Conservation (phyloP, 1,140 invertebrate genomes). For the Leptopilina clavipes region DNA sequence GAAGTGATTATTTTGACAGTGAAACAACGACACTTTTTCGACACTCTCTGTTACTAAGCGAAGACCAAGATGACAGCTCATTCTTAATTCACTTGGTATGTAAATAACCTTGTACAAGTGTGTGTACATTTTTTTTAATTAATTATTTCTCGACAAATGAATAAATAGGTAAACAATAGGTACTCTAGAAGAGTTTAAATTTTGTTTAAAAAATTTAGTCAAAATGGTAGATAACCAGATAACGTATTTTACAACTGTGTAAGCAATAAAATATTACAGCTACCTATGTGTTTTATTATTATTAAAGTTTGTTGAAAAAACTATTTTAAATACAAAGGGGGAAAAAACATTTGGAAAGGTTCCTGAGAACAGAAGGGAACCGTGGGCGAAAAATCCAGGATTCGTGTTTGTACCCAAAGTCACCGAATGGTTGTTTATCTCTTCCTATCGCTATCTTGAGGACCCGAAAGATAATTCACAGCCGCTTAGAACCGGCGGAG, state of each 20-base stretch:
- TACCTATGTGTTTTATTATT: no score
- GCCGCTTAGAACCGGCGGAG: conserved; percentile 57
- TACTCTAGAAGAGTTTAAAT: no score
- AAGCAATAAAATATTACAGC: no score
- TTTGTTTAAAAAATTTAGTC: no score
- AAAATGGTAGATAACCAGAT: no score
- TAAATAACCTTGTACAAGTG: conserved; percentile 30
- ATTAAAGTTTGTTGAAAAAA: neutral
- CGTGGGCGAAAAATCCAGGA: conserved; percentile 43
- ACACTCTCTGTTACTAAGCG: neutral
- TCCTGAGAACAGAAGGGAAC: conserved; percentile 38
- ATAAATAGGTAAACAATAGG: no score
- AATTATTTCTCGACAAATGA: conserved; percentile 60
- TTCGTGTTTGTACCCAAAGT: conserved; percentile 49
- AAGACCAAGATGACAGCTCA: conserved; percentile 59
- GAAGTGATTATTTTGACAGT: conserved; percentile 68
- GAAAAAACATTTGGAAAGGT: neutral
- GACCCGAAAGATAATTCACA: conserved; percentile 66
- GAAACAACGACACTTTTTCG: conserved; percentile 28
- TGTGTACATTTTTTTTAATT: conserved; percentile 52
- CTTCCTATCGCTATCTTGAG: conserved; percentile 51
- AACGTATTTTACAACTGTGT: no score
- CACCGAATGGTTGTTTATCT: conserved; percentile 54
- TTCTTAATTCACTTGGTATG: conserved; percentile 65
- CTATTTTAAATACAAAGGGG: neutral